Conservation (phyloP, 2,797 vertebrate species). For the Martes flavigula region DNA sequence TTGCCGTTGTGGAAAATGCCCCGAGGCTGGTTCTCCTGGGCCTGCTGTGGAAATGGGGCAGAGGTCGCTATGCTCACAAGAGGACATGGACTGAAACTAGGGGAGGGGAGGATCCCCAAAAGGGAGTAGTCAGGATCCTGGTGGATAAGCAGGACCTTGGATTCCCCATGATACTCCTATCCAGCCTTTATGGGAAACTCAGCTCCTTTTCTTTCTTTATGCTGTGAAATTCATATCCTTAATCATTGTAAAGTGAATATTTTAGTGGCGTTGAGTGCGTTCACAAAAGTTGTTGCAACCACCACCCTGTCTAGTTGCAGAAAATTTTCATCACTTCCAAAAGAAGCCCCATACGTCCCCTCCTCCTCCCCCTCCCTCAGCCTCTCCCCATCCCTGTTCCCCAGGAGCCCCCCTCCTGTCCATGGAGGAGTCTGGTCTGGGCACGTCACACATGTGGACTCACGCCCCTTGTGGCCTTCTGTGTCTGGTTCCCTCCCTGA, state of each 20-base stretch:
- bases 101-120: not conserved
- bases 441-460: not conserved
- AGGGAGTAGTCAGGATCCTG: not conserved
- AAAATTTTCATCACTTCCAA: not conserved
- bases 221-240: not conserved
- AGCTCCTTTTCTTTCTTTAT: not conserved
- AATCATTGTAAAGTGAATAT: too few relatives aligned
- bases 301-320: not conserved
- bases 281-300: not conserved
- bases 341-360: not conserved
- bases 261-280: too few relatives aligned
- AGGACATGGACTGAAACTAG: not conserved
- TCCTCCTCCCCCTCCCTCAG: not conserved
- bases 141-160: not conserved
- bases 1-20: not conserved
- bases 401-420: not conserved
- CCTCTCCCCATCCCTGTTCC: not conserved
- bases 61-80: not conserved
- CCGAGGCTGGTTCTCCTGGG: not conserved
- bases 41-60: not conserved
- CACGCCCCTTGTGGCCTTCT: not conserved
- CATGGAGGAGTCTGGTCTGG: not conserved
- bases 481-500: not conserved
- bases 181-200: not conserved
- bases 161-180: not conserved